Evolutionary conservation across 1,140 invertebrate genomes (phyloP).

Genomic region (Paramacrobiotus metropolitanus): DNA sequence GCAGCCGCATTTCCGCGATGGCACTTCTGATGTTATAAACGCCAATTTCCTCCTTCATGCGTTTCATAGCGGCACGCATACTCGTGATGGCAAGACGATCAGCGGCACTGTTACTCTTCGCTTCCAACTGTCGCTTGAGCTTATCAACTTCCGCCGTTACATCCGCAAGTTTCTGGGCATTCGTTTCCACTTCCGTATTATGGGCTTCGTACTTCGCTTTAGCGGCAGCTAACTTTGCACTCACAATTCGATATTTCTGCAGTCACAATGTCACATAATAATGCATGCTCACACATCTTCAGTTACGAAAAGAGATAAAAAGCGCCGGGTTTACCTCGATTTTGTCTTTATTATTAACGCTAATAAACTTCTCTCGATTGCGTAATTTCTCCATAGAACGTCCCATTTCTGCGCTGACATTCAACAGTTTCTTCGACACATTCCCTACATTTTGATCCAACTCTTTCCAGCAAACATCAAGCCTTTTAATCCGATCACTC

Average conservation of each 20-base stretch:
- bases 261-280: not conserved
- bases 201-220: not conserved
- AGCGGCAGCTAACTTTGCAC: not conserved
- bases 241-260: not conserved
- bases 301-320: not conserved
- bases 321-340: not conserved
- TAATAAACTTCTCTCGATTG: constrained; percentile 1
- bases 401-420: not conserved
- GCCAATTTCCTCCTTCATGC: constrained; percentile 3
- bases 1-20: constrained; percentile 2
- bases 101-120: not conserved
- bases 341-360: not conserved
- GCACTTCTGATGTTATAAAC: not conserved
- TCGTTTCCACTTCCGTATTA: not conserved
- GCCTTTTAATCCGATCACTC: not conserved
- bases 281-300: not conserved
- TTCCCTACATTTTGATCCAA: not conserved
- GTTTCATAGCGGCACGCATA: not conserved
- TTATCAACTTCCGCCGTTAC: not conserved
- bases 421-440: not conserved
- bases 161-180: not conserved
- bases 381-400: not conserved
- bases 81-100: not conserved
- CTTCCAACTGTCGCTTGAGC: not conserved
- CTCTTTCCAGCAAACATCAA: not conserved